Evolutionary conservation across 2,888 invertebrate species (phyloP).

Genomic region (Sisyra terminalis): DNA sequence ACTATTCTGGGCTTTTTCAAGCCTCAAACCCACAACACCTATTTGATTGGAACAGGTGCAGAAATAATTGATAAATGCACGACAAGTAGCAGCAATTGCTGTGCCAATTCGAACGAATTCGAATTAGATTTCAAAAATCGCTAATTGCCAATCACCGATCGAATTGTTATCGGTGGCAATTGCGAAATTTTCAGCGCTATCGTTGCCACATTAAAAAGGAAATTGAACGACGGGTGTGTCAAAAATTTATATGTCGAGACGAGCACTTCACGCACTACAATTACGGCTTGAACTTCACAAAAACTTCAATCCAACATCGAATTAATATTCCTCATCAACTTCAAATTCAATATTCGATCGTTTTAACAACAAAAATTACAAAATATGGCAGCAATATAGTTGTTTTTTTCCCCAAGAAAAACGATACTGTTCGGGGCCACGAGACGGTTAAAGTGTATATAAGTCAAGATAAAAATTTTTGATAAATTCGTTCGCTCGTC

Average conservation of each 20-base stretch:
- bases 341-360: not conserved
- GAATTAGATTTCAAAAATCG: not conserved
- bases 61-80: too few species aligned
- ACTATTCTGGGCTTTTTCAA: constrained; percentile 2
- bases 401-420: not conserved
- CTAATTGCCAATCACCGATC: too few species aligned
- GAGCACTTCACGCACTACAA: too few species aligned
- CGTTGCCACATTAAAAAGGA: too few species aligned
- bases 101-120: not conserved
- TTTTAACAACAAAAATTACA: not conserved
- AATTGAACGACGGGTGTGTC: constrained; percentile 6
- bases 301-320: not conserved
- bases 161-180: too few species aligned
- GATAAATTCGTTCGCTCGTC: too few species aligned
- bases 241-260: constrained; percentile 5
- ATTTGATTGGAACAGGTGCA: not conserved
- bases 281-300: not conserved
- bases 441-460: not conserved
- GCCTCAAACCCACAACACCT: constrained; percentile 6
- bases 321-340: too few species aligned
- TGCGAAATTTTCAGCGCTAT: too few species aligned
- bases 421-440: not conserved
- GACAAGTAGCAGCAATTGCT: too few species aligned
- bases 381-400: too few species aligned
- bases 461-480: too few species aligned